Percentiles rank a stretch among this genome's conserved stretches.
These are phyloP conservation scores for Oligia fasciuncula DNA, from an alignment of 2,888 invertebrate genomes.

Conservation along the genomic window DNA sequence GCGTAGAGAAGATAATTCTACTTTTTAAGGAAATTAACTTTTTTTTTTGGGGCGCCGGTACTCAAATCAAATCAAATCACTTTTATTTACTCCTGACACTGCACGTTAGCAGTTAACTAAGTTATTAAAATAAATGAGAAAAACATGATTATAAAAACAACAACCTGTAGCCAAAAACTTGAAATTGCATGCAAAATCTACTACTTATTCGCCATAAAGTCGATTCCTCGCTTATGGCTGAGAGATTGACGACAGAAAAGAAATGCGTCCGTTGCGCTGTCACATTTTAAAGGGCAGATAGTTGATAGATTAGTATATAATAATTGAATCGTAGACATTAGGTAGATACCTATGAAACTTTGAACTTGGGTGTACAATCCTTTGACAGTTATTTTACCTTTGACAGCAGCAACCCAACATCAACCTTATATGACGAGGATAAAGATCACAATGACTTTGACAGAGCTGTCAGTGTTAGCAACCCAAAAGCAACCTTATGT, in stretches of 20 bases:
- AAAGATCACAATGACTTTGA: neutral
- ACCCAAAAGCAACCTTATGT: too few relatives aligned
- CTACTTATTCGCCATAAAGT: constrained; percentile 73
- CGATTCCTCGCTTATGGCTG: constrained; percentile 70
- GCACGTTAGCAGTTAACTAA: neutral
- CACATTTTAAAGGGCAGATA: constrained; percentile 70
- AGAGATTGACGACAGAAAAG: constrained; percentile 71
- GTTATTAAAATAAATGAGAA: neutral
- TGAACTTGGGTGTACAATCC: neutral
- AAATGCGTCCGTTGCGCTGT: constrained; percentile 70
- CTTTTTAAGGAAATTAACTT: neutral
- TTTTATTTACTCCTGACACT: neutral
- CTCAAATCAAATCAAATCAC: too few relatives aligned
- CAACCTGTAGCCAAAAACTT: constrained; percentile 72
- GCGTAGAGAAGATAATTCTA: neutral
- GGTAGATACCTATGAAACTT: constrained; percentile 35
- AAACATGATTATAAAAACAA: constrained; percentile 31
- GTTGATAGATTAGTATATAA: constrained; percentile 67
- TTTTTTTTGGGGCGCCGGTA: neutral
- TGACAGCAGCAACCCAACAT: neutral
- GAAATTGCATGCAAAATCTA: constrained; percentile 79
- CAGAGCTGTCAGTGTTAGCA: neutral
- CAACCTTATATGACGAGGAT: neutral
- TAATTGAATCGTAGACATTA: constrained; percentile 57
- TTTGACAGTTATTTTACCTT: neutral